Conservation (phyloP, 2,797 vertebrate species). For the Tokudaia tokunoshimensis region DNA sequence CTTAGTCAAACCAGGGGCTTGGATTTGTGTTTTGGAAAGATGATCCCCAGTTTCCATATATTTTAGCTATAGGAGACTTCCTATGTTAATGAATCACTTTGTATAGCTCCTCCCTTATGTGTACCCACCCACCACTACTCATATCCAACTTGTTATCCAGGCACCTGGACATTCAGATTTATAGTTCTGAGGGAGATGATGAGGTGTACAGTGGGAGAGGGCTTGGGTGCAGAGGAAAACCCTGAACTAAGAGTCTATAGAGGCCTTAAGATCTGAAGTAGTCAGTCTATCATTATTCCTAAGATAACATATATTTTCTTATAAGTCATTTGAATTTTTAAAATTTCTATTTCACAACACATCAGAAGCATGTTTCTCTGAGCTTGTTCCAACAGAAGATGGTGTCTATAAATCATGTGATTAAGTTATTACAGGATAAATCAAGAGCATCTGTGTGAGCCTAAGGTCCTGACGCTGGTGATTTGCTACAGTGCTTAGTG, state of each 20-base stretch:
- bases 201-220: too few species aligned
- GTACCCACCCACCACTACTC: constrained; percentile 4
- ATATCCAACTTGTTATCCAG: background rate
- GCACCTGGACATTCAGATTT: background rate
- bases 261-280: background rate
- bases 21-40: constrained; percentile 37
- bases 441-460: background rate
- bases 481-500: background rate
- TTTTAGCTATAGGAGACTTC: background rate
- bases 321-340: background rate
- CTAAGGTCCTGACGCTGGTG: fast-evolving
- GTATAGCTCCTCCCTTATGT: background rate
- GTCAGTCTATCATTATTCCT: background rate
- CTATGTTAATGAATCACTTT: constrained; percentile 57
- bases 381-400: background rate
- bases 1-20: background rate
- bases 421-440: constrained; percentile 7
- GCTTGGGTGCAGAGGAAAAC: too few species aligned
- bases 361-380: background rate
- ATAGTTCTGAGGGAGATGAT: background rate
- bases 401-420: background rate
- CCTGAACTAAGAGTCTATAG: background rate
- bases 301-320: background rate
- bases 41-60: background rate
- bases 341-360: background rate